Percentiles rank a stretch among this genome's conserved stretches.
Evolutionary conservation across 2,888 invertebrate genomes (phyloP).

Genomic region (Drosophila birchii): DNA sequence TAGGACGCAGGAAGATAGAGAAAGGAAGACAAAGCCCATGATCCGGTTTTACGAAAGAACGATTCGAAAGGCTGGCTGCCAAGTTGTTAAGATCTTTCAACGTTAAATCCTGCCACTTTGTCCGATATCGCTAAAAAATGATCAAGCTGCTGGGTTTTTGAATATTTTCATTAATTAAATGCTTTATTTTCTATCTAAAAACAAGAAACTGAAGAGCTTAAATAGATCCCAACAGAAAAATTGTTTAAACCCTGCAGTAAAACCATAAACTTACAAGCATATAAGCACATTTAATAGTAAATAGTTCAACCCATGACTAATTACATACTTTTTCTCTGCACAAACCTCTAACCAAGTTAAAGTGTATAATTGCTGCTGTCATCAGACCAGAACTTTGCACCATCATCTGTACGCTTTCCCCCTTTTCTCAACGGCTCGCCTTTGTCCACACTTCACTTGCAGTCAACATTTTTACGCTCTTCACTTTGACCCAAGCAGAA

Average conservation of each 20-base stretch:
- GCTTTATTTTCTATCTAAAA: not conserved
- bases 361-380: constrained; percentile 37
- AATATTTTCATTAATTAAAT: not conserved
- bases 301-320: not conserved
- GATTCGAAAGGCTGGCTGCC: not conserved
- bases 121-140: too few species aligned
- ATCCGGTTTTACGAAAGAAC: not conserved
- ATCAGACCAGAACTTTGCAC: constrained; percentile 4
- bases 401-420: not conserved
- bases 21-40: too few species aligned
- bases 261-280: not conserved
- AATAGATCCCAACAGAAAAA: too few species aligned
- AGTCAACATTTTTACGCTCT: constrained; percentile 44
- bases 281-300: not conserved
- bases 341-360: not conserved
- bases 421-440: constrained; percentile 43
- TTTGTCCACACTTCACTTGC: constrained; percentile 65
- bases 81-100: not conserved
- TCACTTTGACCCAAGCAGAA: constrained; percentile 9
- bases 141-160: too few species aligned
- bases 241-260: not conserved
- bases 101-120: not conserved
- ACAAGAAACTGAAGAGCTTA: not conserved
- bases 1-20: not conserved
- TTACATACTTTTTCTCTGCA: not conserved